Percentiles rank a stretch among this genome's conserved stretches.
Evolutionary conservation across 2,113 vertebrate genomes (phyloP).

Genomic region (Plectropomus leopardus): DNA sequence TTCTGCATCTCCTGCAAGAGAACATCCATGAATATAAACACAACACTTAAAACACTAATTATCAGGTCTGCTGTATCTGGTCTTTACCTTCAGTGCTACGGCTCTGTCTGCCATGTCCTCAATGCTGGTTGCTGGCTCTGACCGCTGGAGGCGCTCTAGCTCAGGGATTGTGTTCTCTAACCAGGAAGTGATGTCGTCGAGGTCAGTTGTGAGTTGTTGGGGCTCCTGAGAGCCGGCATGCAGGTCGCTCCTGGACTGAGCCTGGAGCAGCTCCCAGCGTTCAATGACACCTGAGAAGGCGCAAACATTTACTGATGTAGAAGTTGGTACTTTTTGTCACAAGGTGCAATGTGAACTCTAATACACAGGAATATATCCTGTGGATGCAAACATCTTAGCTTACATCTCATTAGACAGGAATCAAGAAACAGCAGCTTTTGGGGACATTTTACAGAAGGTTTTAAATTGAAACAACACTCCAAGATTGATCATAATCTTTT

Average conservation of each 20-base stretch:
- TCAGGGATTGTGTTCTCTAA: constrained; percentile 84
- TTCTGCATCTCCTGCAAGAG: constrained; percentile 87
- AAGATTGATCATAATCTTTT: no score
- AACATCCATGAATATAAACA: neutral
- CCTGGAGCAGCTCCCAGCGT: constrained; percentile 92
- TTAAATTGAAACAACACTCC: no score
- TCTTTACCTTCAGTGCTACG: constrained; percentile 89
- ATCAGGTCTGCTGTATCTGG: neutral
- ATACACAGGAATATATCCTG: no score
- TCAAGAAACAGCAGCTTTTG: no score
- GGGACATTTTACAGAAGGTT: no score
- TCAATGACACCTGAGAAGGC: constrained; percentile 88
- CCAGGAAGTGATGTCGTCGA: constrained; percentile 87
- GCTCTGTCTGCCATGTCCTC: constrained; percentile 83
- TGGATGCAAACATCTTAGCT: no score
- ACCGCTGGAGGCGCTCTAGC: constrained; percentile 82
- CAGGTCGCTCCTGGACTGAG: constrained; percentile 85
- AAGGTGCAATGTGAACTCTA: neutral
- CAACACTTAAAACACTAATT: rapidly evolving
- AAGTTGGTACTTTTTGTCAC: neutral
- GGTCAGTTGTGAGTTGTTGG: constrained; percentile 84
- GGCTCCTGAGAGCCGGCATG: constrained; percentile 75
- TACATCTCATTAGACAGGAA: no score
- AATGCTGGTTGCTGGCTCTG: constrained; percentile 73
- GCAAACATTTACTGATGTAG: neutral